Evolutionary conservation across 2,888 invertebrate genomes (phyloP).

Genomic region (Limenitis camilla): DNA sequence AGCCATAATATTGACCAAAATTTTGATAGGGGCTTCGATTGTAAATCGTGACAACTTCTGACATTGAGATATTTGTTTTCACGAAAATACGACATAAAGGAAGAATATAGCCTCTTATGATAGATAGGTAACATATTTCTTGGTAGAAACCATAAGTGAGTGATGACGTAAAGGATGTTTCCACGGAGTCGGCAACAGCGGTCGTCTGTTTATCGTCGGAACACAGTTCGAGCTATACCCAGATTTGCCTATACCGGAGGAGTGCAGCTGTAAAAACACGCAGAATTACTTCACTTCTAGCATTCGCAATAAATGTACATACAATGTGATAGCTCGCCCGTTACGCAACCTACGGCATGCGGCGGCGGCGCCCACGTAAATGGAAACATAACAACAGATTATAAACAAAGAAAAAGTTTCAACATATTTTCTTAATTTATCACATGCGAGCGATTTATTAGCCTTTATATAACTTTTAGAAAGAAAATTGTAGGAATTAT

Average conservation of each 20-base stretch:
- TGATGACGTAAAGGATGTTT: slow-evolving; percentile 75
- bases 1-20: too few species aligned
- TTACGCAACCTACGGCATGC: slow-evolving; percentile 38
- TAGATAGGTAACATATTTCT: slow-evolving; percentile 22
- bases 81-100: slow-evolving; percentile 6
- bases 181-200: slow-evolving; percentile 63
- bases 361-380: slow-evolving; percentile 37
- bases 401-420: slow-evolving; percentile 28
- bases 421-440: slow-evolving; percentile 24
- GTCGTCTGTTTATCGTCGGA: slow-evolving; percentile 71
- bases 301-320: slow-evolving; percentile 45
- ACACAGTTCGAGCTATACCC: slow-evolving; percentile 60
- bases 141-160: slow-evolving; percentile 54
- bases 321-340: slow-evolving; percentile 41
- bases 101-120: slow-evolving; percentile 11
- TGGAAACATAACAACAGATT: slow-evolving; percentile 35
- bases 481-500: slow-evolving; percentile 2
- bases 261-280: slow-evolving; percentile 70
- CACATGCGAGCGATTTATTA: slow-evolving; percentile 14
- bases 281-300: slow-evolving; percentile 53
- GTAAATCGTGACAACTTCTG: too few species aligned
- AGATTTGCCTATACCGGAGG: slow-evolving; percentile 55
- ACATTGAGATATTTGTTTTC: too few species aligned
- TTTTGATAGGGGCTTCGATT: too few species aligned
- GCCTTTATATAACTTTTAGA: slow-evolving; percentile 6